Percentiles rank a stretch among this genome's conserved stretches.
Conservation (phyloP, 2,113 vertebrate species). For the Ceuthmochares aereus region DNA sequence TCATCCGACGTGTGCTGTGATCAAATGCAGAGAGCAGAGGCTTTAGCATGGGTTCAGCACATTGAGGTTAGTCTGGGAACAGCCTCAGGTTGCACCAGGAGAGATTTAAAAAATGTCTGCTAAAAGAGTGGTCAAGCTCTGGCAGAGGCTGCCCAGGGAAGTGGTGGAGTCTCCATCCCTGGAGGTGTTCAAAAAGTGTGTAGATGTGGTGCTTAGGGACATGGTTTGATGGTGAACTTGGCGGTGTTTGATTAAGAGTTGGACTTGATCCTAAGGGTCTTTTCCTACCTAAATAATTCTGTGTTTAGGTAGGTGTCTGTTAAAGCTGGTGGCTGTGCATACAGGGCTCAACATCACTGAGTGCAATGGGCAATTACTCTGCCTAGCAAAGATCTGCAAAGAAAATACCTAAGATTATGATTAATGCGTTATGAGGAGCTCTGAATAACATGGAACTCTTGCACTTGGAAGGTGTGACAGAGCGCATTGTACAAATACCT, state of each 20-base stretch:
- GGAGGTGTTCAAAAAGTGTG: no score
- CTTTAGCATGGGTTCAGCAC: not conserved
- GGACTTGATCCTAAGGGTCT: no score
- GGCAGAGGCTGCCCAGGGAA: no score
- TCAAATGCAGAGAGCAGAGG: not conserved
- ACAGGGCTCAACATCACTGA: not conserved
- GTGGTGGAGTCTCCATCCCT: no score
- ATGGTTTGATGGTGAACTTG: no score
- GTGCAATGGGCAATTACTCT: not conserved
- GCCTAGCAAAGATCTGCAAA: not conserved
- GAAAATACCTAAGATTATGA: not conserved
- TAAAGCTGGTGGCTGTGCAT: not conserved
- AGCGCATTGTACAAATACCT: not conserved
- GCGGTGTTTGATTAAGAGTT: no score
- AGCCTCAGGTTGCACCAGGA: no score
- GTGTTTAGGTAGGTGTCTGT: not conserved
- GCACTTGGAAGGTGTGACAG: not conserved
- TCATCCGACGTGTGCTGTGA: not conserved
- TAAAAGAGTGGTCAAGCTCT: no score
- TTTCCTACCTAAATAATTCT: no score
- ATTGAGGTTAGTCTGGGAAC: not conserved
- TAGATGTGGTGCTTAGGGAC: no score
- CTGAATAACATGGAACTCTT: not conserved
- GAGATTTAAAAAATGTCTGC: no score
- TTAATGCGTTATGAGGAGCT: not conserved